phyloP scores from a whole-genome alignment of 2,113 vertebrate species.

The Sapayoa aenigma region DNA sequence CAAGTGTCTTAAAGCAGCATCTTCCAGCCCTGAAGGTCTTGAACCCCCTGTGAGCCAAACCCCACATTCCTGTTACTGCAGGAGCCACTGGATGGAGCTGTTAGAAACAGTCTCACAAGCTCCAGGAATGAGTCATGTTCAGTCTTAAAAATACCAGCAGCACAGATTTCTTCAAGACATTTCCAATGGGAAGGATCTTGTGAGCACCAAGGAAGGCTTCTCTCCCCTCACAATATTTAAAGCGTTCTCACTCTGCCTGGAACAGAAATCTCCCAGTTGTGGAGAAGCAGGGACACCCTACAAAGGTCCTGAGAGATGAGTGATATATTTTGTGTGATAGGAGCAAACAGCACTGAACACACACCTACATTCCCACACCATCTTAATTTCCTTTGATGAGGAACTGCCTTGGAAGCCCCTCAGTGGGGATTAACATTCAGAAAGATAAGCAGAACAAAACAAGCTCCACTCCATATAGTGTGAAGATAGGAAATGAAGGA shows the following conservation, averaged over 20 bases:
- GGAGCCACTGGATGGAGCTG: constrained; percentile 55
- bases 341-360: neutral
- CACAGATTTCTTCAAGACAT: too few species aligned
- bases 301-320: neutral
- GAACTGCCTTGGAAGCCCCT: neutral
- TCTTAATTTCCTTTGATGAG: neutral
- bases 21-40: neutral
- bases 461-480: neutral
- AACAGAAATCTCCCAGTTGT: neutral
- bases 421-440: neutral
- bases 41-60: neutral
- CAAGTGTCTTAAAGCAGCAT: neutral
- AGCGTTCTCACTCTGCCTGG: neutral
- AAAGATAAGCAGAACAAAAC: neutral
- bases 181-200: neutral
- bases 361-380: neutral
- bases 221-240: neutral
- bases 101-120: neutral
- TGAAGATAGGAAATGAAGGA: neutral
- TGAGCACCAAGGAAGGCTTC: neutral
- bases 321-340: neutral
- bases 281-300: neutral
- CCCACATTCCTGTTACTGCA: neutral
- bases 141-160: too few species aligned
- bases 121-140: neutral